Evolutionary conservation across 1,140 invertebrate species (phyloP).

Genomic region (Caenorhabditis briggsae): DNA sequence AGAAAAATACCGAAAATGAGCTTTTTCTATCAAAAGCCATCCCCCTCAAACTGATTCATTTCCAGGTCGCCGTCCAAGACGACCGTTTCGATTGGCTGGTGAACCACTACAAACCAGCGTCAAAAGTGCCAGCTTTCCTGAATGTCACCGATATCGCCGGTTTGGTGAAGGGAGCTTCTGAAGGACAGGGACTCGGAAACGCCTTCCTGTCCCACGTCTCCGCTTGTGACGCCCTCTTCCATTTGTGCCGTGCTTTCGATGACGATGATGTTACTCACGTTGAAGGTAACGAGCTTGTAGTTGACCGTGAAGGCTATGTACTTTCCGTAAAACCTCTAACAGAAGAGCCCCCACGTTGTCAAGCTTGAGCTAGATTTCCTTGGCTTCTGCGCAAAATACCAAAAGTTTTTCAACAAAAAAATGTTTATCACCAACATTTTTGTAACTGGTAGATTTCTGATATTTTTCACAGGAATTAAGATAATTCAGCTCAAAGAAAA

Average conservation of each 20-base stretch:
- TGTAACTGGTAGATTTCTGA: no score
- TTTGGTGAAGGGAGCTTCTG: constrained; percentile 91
- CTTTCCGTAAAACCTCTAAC: no score
- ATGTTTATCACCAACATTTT: no score
- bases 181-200: constrained; percentile 97
- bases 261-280: constrained; percentile 98
- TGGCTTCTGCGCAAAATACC: no score
- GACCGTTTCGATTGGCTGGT: constrained; percentile 91
- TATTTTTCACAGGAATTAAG: no score
- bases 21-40: no score
- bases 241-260: constrained; percentile 96
- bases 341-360: no score
- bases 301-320: no score
- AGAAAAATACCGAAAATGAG: no score
- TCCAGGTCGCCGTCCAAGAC: constrained; percentile 92
- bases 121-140: constrained; percentile 94
- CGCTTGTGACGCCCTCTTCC: constrained; percentile 98
- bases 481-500: no score
- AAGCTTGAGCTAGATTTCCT: not conserved
- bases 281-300: constrained; percentile 80
- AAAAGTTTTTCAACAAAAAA: no score
- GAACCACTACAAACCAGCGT: constrained; percentile 92
- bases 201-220: constrained; percentile 98
- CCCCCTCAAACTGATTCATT: not conserved
- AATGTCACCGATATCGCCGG: constrained; percentile 99